Evolutionary conservation across 2,113 vertebrate species (phyloP).

Genomic region (Corvus hawaiiensis): DNA sequence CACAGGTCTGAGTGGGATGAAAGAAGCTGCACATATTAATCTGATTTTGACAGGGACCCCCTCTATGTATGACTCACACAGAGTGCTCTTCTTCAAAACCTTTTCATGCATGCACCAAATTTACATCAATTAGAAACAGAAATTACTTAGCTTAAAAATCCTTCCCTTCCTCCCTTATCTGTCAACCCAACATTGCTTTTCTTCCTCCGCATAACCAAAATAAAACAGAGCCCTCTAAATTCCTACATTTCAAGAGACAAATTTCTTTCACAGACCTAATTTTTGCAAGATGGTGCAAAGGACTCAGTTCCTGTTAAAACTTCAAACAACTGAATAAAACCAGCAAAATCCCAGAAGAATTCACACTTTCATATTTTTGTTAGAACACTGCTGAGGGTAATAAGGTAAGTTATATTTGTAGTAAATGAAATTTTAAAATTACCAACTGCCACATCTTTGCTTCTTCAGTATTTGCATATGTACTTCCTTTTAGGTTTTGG

Average conservation of each 20-base stretch:
- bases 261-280: neutral
- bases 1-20: neutral
- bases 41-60: neutral
- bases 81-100: neutral
- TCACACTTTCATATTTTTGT: neutral
- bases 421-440: neutral
- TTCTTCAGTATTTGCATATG: neutral
- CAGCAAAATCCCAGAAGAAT: neutral
- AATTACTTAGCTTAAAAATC: neutral
- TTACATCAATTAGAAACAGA: neutral
- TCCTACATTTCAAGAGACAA: neutral
- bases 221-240: neutral
- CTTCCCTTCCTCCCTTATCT: neutral
- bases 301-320: neutral
- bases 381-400: neutral
- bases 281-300: neutral
- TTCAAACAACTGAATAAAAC: neutral
- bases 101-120: neutral
- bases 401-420: neutral
- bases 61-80: neutral
- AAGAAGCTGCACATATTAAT: neutral
- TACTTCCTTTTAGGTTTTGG: neutral
- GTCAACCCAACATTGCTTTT: neutral
- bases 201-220: neutral
- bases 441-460: neutral